Percentiles rank a stretch among this genome's conserved stretches.
Conservation (phyloP, 2,888 invertebrate genomes). For the Eueremaeus valkanovi region DNA sequence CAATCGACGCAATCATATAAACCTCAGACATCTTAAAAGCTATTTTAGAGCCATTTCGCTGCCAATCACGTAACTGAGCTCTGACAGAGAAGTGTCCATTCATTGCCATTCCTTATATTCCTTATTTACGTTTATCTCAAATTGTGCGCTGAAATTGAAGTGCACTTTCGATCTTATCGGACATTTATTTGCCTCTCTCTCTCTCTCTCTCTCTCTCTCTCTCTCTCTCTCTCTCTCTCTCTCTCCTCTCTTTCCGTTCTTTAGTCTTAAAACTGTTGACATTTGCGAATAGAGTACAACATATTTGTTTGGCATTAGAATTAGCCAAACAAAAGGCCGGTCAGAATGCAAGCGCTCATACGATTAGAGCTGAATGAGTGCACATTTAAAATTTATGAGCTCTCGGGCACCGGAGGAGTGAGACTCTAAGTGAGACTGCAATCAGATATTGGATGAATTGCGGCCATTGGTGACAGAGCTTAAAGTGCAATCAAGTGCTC, state of each 20-base stretch:
- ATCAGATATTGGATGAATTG: not conserved
- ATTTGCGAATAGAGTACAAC: not conserved
- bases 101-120: not conserved
- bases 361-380: conserved; percentile 6
- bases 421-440: not conserved
- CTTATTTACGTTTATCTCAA: not conserved
- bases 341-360: not conserved
- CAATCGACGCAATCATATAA: conserved; percentile 20
- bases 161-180: conserved; percentile 18
- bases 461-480: not conserved
- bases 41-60: conserved; percentile 21
- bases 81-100: conserved; percentile 26
- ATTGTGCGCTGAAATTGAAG: conserved; percentile 17
- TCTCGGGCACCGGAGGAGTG: too few relatives aligned
- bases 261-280: not conserved
- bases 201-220: conserved; percentile 6
- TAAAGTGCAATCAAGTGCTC: not conserved
- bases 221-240: not conserved
- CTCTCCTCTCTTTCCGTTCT: not conserved
- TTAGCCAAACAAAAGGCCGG: conserved; percentile 24
- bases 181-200: not conserved
- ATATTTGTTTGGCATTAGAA: not conserved
- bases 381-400: not conserved
- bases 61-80: conserved; percentile 29
- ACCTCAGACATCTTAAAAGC: not conserved